Conservation (phyloP, 2,797 vertebrate species). For the Enteromius radiatus region DNA sequence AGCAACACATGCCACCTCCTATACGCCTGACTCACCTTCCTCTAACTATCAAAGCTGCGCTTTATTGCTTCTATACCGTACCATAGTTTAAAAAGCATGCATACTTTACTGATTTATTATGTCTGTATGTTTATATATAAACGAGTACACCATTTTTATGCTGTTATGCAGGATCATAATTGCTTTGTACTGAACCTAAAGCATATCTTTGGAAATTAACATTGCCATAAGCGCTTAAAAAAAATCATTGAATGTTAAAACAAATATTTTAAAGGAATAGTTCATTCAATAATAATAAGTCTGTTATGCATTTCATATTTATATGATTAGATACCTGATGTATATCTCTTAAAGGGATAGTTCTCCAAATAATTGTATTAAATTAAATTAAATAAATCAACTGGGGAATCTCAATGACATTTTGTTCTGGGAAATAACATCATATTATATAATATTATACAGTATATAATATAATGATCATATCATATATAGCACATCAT, state of each 20-base stretch:
- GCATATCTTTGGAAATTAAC: not conserved
- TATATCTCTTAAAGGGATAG: not conserved
- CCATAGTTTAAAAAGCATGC: not conserved
- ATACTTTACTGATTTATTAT: not conserved
- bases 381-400: no score
- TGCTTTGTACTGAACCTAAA: not conserved
- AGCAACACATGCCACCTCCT: conserved; percentile 45
- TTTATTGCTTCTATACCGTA: conserved; percentile 20
- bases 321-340: not conserved
- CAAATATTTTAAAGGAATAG: not conserved
- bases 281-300: not conserved
- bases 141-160: not conserved
- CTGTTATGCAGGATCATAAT: not conserved
- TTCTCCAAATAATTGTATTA: not conserved
- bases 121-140: not conserved
- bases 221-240: not conserved
- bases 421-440: no score
- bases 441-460: no score
- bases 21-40: conserved; percentile 26
- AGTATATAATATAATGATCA: no score
- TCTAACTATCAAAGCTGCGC: conserved; percentile 27
- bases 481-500: not conserved
- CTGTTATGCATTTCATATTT: not conserved
- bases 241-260: no score
- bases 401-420: no score